A percentile compares a stretch with the other conserved stretches of the same genome.
Evolutionary conservation across 2,888 invertebrate genomes (phyloP).

Genomic region (Plagodis dolabraria): DNA sequence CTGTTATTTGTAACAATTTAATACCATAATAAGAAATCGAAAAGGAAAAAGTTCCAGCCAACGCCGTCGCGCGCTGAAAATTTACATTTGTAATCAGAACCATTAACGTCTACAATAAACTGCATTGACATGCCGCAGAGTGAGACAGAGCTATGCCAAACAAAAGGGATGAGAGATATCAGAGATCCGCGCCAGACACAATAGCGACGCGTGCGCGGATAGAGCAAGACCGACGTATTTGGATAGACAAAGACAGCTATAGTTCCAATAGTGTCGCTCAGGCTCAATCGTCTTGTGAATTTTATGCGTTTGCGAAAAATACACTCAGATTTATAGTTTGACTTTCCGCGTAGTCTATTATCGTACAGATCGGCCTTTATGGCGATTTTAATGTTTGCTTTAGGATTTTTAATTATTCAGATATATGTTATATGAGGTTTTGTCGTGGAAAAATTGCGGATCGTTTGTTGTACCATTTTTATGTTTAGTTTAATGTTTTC

Average conservation of each 20-base stretch:
- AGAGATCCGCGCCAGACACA: constrained; percentile 75
- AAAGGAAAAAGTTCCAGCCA: constrained; percentile 71
- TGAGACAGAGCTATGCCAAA: constrained; percentile 63
- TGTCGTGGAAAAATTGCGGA: not conserved
- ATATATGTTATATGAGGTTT: not conserved
- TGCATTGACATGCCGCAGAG: constrained; percentile 78
- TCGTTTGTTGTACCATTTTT: no score
- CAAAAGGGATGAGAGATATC: constrained; percentile 56
- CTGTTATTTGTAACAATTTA: constrained; percentile 71
- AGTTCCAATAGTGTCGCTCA: constrained; percentile 49
- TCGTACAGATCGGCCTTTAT: constrained; percentile 43
- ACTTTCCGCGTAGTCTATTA: constrained; percentile 59
- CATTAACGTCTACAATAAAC: constrained; percentile 84
- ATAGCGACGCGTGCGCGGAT: constrained; percentile 78
- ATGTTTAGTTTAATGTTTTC: no score
- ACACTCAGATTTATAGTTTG: constrained; percentile 74
- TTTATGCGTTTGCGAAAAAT: constrained; percentile 83
- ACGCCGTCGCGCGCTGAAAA: constrained; percentile 80
- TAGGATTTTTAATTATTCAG: constrained; percentile 7
- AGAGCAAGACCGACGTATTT: constrained; percentile 61
- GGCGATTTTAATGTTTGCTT: constrained; percentile 26
- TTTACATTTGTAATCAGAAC: constrained; percentile 83
- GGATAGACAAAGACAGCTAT: constrained; percentile 51
- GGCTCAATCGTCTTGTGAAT: constrained; percentile 72
- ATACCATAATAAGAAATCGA: constrained; percentile 76